Evolutionary conservation across 2,888 invertebrate genomes (phyloP).

Genomic region (Cryptus viduatorius): DNA sequence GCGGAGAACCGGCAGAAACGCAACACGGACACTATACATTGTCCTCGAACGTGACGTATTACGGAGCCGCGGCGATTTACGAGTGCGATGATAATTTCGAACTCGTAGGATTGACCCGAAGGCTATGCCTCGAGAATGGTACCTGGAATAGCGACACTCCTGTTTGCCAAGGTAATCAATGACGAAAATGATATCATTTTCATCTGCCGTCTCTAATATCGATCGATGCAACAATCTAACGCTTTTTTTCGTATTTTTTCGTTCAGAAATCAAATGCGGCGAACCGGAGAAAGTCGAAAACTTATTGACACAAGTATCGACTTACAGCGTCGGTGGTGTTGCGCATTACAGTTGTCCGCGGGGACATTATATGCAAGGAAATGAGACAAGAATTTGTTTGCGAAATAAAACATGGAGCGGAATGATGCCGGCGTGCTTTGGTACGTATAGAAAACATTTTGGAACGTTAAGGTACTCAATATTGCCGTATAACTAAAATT

Average conservation of each 20-base stretch:
- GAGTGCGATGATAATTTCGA: constrained; percentile 93
- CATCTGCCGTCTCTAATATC: background rate
- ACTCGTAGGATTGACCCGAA: constrained; percentile 92
- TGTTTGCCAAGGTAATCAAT: constrained; percentile 89
- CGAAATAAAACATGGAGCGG: constrained; percentile 94
- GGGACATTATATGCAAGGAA: constrained; percentile 92
- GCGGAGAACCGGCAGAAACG: constrained; percentile 91
- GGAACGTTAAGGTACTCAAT: too few species aligned
- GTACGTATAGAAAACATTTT: constrained; percentile 86
- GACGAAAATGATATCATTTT: too few species aligned
- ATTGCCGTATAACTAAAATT: too few species aligned
- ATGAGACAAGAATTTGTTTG: constrained; percentile 91
- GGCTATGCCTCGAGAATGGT: constrained; percentile 94
- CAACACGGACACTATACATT: constrained; percentile 91
- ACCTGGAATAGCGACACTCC: constrained; percentile 96
- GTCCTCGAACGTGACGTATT: constrained; percentile 95
- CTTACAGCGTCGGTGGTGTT: constrained; percentile 91
- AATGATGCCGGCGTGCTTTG: constrained; percentile 91
- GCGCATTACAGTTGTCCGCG: constrained; percentile 94
- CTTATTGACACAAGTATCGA: constrained; percentile 87
- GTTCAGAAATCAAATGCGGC: constrained; percentile 91
- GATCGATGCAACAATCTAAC: background rate
- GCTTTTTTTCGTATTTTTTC: constrained; percentile 19
- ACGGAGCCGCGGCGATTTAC: constrained; percentile 94
- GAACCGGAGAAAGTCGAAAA: constrained; percentile 88